phyloP scores from a whole-genome alignment of 2,113 vertebrate species.

The Calyptomena viridis region DNA sequence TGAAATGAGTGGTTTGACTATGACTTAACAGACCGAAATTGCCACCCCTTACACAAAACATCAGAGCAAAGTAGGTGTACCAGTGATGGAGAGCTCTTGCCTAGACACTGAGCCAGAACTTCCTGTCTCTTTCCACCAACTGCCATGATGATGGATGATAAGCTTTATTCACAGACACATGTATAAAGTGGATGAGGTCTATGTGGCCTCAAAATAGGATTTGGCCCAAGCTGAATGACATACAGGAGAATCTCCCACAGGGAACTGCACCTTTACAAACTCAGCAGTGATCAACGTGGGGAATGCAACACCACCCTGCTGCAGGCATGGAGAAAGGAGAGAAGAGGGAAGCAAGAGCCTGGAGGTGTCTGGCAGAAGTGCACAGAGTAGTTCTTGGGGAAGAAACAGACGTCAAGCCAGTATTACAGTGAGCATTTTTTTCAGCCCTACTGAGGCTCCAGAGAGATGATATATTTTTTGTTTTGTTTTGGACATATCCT shows the following conservation, averaged over 20 bases:
- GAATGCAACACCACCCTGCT: neutral
- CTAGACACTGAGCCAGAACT: neutral
- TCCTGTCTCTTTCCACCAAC: neutral
- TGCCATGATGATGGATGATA: neutral
- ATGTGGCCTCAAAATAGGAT: neutral
- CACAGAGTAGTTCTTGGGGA: neutral
- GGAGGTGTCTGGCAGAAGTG: neutral
- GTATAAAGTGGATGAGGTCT: neutral
- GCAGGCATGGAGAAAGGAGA: neutral
- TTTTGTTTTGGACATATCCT: neutral
- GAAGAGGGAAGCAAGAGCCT: neutral
- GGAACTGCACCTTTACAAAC: neutral
- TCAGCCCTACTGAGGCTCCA: neutral
- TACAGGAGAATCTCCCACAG: neutral
- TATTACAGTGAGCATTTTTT: neutral
- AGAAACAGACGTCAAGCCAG: neutral
- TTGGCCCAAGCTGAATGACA: neutral
- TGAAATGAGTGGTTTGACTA: neutral
- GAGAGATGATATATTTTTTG: neutral
- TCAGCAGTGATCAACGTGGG: accelerated
- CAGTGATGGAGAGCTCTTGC: neutral
- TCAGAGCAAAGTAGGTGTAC: neutral
- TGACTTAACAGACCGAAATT: neutral
- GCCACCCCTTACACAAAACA: neutral
- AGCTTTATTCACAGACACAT: neutral